phyloP scores from a whole-genome alignment of 1,140 invertebrate species.

The Colletes gigas region DNA sequence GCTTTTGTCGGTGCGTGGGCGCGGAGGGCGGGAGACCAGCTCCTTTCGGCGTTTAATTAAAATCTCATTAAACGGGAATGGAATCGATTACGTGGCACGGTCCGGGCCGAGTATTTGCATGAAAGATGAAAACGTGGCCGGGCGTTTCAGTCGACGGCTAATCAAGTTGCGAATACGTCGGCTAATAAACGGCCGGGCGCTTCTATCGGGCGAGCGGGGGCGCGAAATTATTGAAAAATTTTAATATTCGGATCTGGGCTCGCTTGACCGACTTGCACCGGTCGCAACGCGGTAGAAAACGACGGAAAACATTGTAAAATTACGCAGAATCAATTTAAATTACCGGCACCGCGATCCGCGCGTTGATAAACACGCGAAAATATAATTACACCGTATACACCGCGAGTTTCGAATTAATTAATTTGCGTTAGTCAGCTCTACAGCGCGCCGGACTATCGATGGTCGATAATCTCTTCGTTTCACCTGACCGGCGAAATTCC shows the following conservation, averaged over 20 bases:
- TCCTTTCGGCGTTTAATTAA: constrained; percentile 38
- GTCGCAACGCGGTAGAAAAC: neutral
- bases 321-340: neutral
- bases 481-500: neutral
- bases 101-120: constrained; percentile 31
- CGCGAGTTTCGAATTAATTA: neutral
- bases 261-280: neutral
- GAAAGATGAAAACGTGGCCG: constrained; percentile 6
- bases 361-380: neutral
- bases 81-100: constrained; percentile 12
- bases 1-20: too few species aligned
- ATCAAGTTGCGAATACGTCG: constrained; percentile 26
- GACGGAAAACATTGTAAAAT: neutral
- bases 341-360: neutral
- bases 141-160: neutral
- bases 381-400: neutral
- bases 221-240: constrained; percentile 23
- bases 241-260: neutral
- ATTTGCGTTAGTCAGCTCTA: neutral
- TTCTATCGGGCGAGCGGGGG: neutral
- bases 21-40: too few species aligned
- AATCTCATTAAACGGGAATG: constrained; percentile 40
- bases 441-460: too few species aligned
- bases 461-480: neutral
- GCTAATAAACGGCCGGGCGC: constrained; percentile 5